Evolutionary conservation across 2,113 vertebrate species (phyloP).

Genomic region (Pachycephala philippinensis): DNA sequence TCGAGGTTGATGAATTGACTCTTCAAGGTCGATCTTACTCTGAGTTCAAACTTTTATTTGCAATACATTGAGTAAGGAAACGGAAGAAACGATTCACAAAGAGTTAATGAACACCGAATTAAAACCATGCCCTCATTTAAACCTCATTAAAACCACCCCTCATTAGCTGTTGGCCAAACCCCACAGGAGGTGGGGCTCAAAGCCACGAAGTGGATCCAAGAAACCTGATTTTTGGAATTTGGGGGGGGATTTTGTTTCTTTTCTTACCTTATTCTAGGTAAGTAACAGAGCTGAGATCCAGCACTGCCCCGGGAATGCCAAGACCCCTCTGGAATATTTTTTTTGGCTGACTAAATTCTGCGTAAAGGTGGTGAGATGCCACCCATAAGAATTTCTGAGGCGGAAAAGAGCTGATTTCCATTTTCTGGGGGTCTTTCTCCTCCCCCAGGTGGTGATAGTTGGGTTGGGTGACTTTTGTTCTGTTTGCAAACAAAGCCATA

Average conservation of each 20-base stretch:
- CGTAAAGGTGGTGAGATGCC: neutral
- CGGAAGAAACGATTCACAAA: neutral
- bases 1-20: accelerated
- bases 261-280: neutral
- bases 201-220: accelerated
- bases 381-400: neutral
- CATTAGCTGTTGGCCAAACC: neutral
- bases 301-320: no score
- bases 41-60: neutral
- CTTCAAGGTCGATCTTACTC: neutral
- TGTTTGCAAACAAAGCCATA: neutral
- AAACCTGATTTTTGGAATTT: accelerated
- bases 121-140: neutral
- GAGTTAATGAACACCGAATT: neutral
- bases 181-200: neutral
- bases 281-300: neutral
- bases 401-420: neutral
- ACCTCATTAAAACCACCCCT: neutral
- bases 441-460: no score
- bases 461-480: neutral
- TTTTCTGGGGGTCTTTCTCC: neutral
- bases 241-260: no score
- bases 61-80: neutral
- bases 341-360: neutral
- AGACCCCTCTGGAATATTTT: no score